A percentile compares a stretch with the other conserved stretches of the same genome.
These are phyloP conservation scores for Gryllus bimaculatus DNA, from an alignment of 1,140 invertebrate genomes.

Conservation along the genomic window DNA sequence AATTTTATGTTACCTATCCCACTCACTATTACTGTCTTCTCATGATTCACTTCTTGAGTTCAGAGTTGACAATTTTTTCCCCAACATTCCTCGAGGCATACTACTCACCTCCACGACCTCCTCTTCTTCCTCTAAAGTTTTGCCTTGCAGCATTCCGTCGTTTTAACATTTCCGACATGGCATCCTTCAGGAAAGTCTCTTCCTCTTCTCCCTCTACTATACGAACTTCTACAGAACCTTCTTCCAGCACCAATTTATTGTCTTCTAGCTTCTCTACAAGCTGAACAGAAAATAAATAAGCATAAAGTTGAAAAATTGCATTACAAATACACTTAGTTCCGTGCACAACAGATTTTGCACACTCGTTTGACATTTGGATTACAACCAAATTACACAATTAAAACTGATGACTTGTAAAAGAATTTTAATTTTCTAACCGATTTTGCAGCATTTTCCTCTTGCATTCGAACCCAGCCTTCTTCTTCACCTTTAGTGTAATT, in stretches of 20 bases:
- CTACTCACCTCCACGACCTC: too few relatives aligned
- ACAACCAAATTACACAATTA: neutral
- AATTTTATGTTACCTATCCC: too few relatives aligned
- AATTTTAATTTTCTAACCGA: conserved; percentile 7
- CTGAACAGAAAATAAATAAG: conserved; percentile 16
- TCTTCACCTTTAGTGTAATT: conserved; percentile 63
- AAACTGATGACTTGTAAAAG: neutral
- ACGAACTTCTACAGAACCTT: conserved; percentile 38
- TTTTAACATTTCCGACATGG: conserved; percentile 48
- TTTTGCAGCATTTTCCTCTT: conserved; percentile 45
- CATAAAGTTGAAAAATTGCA: too few relatives aligned
- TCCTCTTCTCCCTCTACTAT: conserved; percentile 61
- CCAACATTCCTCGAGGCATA: neutral
- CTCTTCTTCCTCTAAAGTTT: neutral
- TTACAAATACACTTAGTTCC: conserved; percentile 6
- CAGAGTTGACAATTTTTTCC: neutral
- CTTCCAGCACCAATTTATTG: conserved; percentile 30
- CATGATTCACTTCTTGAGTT: too few relatives aligned
- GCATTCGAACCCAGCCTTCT: conserved; percentile 59
- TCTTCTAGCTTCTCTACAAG: conserved; percentile 39
- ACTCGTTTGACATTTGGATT: neutral
- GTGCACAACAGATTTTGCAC: neutral
- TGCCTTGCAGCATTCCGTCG: neutral
- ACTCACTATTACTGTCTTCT: too few relatives aligned
- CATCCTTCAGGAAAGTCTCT: conserved; percentile 51